phyloP scores from a whole-genome alignment of 2,888 invertebrate genomes.

The Cheilosia scutellata region DNA sequence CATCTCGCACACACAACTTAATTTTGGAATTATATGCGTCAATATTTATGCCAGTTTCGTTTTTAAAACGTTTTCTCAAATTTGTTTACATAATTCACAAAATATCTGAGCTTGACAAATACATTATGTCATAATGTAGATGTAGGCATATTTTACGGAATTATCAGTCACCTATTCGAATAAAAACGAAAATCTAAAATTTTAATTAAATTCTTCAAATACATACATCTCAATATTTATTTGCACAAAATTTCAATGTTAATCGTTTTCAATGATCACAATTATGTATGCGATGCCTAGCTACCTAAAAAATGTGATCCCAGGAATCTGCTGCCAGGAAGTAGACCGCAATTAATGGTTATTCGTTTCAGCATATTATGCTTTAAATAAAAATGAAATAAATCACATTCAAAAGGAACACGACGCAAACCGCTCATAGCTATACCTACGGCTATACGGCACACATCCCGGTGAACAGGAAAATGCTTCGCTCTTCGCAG shows the following conservation, averaged over 20 bases:
- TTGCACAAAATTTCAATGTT: neutral
- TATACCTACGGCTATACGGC: no score
- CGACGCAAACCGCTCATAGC: conserved; percentile 42
- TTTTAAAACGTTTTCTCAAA: no score
- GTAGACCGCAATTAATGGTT: conserved; percentile 74
- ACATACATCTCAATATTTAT: neutral
- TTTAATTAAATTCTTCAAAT: neutral
- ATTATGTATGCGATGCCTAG: no score
- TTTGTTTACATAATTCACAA: no score
- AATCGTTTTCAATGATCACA: conserved; percentile 41
- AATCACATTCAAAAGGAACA: conserved; percentile 70
- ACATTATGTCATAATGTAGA: no score
- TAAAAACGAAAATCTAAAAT: no score
- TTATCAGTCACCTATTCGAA: no score
- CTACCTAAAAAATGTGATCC: conserved; percentile 17
- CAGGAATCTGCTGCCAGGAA: conserved; percentile 66
- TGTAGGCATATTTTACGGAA: no score
- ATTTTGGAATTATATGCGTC: no score
- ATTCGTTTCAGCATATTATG: conserved; percentile 76
- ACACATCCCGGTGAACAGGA: conserved; percentile 22
- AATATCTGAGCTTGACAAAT: no score
- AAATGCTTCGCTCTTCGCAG: conserved; percentile 19
- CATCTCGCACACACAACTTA: no score
- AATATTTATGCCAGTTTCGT: no score
- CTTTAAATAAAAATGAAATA: conserved; percentile 75